Conservation (phyloP, 1,140 invertebrate genomes). For the Drosophila dunni region DNA sequence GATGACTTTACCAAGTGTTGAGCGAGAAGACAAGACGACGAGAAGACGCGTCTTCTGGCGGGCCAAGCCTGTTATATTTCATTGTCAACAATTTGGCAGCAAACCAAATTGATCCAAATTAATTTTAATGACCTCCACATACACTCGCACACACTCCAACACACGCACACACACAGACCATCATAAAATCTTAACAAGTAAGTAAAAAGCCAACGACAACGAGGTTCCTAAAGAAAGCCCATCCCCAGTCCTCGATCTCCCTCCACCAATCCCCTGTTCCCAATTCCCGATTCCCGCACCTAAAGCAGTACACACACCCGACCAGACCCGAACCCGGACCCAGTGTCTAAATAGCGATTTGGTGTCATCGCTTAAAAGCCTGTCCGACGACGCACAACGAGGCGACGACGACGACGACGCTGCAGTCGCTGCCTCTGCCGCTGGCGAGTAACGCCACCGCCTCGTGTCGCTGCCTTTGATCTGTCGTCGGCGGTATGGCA, state of each 20-base stretch:
- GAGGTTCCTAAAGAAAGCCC: constrained; percentile 17
- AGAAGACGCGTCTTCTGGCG: constrained; percentile 24
- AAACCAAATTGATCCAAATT: constrained; percentile 84
- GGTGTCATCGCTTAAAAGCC: constrained; percentile 84
- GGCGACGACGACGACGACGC: too few species aligned
- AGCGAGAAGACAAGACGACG: neutral
- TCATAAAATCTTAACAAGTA: constrained; percentile 71
- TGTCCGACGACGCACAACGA: constrained; percentile 70
- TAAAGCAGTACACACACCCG: neutral
- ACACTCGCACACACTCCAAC: constrained; percentile 55
- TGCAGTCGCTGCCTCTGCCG: constrained; percentile 16
- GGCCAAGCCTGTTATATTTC: constrained; percentile 75
- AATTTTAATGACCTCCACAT: constrained; percentile 82
- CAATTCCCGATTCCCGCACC: neutral
- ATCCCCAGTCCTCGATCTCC: neutral
- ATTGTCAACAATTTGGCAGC: constrained; percentile 84
- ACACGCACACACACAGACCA: constrained; percentile 56
- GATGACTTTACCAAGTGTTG: constrained; percentile 67
- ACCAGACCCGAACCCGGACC: constrained; percentile 10
- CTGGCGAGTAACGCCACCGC: constrained; percentile 77
- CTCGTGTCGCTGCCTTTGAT: constrained; percentile 74
- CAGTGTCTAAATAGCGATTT: constrained; percentile 84
- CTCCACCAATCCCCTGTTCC: neutral
- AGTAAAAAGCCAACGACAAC: constrained; percentile 40
- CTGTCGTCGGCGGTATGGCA: constrained; percentile 68